Evolutionary conservation across 1,140 invertebrate genomes (phyloP).

Genomic region (Copidosoma floridanum): DNA sequence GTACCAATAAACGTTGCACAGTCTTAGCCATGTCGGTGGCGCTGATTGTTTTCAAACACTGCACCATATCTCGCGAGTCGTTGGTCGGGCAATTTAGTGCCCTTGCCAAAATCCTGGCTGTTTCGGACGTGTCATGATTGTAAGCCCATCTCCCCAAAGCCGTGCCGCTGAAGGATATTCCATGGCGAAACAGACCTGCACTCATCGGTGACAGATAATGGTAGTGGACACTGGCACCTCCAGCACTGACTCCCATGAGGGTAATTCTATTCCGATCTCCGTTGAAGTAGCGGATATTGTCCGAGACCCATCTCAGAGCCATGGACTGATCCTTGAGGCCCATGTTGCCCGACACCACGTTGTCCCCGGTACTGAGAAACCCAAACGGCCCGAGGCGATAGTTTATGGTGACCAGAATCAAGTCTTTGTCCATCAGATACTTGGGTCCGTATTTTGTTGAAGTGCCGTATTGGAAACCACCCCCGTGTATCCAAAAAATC

Average conservation of each 20-base stretch:
- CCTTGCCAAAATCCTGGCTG: slow-evolving; percentile 62
- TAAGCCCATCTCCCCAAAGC: slow-evolving; percentile 67
- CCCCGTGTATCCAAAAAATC: slow-evolving; percentile 48
- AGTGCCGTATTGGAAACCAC: slow-evolving; percentile 1
- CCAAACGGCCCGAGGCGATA: not conserved
- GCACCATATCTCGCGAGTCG: slow-evolving; percentile 58
- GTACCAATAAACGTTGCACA: not conserved
- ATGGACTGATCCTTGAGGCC: slow-evolving; percentile 5
- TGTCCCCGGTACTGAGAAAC: not conserved
- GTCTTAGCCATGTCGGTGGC: slow-evolving; percentile 43
- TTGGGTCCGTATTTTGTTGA: not conserved
- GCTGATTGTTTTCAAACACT: slow-evolving; percentile 64
- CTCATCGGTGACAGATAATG: not conserved
- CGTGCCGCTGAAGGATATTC: slow-evolving; percentile 72
- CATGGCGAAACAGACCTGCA: slow-evolving; percentile 33
- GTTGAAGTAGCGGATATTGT: not conserved
- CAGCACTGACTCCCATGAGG: not conserved
- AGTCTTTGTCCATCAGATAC: not conserved
- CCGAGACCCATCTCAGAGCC: not conserved
- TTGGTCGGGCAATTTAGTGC: slow-evolving; percentile 64
- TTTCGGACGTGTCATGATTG: slow-evolving; percentile 61
- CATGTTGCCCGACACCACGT: not conserved
- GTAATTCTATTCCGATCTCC: not conserved
- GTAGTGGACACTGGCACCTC: not conserved
- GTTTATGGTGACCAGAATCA: not conserved